Conservation (phyloP, 2,888 invertebrate species). For the Bruchidius siliquastri region DNA sequence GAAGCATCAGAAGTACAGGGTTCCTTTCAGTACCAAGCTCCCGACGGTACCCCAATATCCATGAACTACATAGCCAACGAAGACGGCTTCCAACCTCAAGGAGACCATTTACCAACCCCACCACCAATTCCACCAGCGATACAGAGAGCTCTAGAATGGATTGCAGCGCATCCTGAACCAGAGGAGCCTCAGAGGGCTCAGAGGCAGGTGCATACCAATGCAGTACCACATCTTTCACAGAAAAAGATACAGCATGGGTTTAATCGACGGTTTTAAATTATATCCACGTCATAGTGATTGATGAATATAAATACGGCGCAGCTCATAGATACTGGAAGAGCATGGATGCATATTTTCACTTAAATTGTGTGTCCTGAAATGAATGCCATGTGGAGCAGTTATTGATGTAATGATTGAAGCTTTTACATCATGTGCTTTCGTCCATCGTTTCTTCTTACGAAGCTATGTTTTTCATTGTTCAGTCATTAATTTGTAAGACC, state of each 20-base stretch:
- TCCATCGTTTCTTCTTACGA: too few relatives aligned
- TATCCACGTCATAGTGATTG: neutral
- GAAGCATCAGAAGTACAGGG: slow-evolving; percentile 54
- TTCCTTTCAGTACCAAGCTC: slow-evolving; percentile 63
- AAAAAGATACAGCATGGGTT: neutral
- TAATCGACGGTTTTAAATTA: neutral
- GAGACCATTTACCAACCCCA: slow-evolving; percentile 72
- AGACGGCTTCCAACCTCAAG: slow-evolving; percentile 65
- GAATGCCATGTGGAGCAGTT: too few relatives aligned
- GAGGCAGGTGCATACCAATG: slow-evolving; percentile 2
- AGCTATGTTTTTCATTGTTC: too few relatives aligned
- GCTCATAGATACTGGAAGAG: neutral
- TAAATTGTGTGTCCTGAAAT: too few relatives aligned
- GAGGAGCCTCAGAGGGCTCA: slow-evolving; percentile 27
- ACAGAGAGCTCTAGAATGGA: slow-evolving; percentile 61
- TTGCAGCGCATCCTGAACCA: slow-evolving; percentile 51
- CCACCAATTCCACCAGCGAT: slow-evolving; percentile 75
- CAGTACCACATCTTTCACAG: neutral
- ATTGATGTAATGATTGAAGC: too few relatives aligned
- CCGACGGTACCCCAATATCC: slow-evolving; percentile 60
- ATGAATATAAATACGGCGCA: neutral
- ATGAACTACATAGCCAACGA: slow-evolving; percentile 66
- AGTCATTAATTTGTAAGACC: too few relatives aligned
- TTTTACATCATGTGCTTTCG: too few relatives aligned
- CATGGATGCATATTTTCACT: too few relatives aligned